Evolutionary conservation across 2,797 vertebrate genomes (phyloP).

Genomic region (Neomorphus geoffroyi): DNA sequence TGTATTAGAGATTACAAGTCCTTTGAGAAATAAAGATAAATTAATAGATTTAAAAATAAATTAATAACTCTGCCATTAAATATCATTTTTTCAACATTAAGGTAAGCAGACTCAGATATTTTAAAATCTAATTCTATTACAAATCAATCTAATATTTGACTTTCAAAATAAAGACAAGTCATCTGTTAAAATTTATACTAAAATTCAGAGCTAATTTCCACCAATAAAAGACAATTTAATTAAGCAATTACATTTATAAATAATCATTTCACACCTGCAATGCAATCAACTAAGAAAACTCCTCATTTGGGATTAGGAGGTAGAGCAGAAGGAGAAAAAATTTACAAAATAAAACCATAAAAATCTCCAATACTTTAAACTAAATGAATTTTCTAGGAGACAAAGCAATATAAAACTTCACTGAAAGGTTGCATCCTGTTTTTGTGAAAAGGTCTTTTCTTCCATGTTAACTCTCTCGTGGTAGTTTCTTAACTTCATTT

Average conservation of each 20-base stretch:
- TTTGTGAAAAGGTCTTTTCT: not conserved
- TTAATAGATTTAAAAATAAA: not conserved
- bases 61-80: not conserved
- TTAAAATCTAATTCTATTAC: not conserved
- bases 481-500: not conserved
- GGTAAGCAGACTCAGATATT: not conserved
- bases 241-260: not conserved
- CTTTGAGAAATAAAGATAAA: not conserved
- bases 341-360: not conserved
- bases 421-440: not conserved
- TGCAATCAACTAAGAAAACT: not conserved
- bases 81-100: accelerated
- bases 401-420: not conserved
- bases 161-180: not conserved
- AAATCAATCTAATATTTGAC: not conserved
- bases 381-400: not conserved
- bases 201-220: not conserved
- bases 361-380: not conserved
- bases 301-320: not conserved
- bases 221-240: not conserved
- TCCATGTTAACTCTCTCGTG: not conserved
- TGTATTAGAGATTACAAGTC: not conserved
- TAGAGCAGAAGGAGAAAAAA: not conserved
- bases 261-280: not conserved
- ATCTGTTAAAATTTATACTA: not conserved